Evolutionary conservation across 2,797 vertebrate genomes (phyloP).

Genomic region (Thunnus albacares): DNA sequence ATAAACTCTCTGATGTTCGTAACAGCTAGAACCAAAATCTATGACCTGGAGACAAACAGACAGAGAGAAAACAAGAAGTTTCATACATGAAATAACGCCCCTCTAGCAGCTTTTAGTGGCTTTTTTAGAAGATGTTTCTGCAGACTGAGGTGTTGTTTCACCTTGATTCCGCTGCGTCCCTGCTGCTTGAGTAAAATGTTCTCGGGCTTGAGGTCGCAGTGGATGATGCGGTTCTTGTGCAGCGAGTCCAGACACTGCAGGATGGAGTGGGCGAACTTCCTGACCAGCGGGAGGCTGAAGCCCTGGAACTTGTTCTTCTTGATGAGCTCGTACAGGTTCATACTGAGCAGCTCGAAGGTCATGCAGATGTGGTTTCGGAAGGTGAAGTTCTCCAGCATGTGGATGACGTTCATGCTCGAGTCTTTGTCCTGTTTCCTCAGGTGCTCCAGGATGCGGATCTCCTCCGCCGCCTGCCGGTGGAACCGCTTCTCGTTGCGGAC

Average conservation of each 20-base stretch:
- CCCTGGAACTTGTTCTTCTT: constrained; percentile 99
- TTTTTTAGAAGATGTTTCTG: too few relatives aligned
- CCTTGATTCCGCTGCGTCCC: constrained; percentile 98
- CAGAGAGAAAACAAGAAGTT: neutral
- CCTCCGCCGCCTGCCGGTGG: constrained; percentile 98
- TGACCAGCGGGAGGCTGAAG: constrained; percentile 98
- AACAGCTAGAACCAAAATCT: constrained; percentile 99
- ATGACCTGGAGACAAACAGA: constrained; percentile 86
- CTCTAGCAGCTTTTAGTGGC: neutral
- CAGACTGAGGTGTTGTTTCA: neutral
- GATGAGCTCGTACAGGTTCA: constrained; percentile 99
- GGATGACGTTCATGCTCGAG: constrained; percentile 98
- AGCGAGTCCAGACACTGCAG: constrained; percentile 97
- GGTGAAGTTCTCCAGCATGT: constrained; percentile 99
- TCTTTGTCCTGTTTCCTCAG: constrained; percentile 98
- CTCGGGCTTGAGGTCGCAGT: constrained; percentile 99
- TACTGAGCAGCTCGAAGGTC: constrained; percentile 99
- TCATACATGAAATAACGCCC: neutral
- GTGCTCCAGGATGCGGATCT: constrained; percentile 98
- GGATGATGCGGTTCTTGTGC: constrained; percentile 99
- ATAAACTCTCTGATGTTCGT: constrained; percentile 98
- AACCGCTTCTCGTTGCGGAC: constrained; percentile 99
- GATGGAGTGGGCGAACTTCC: constrained; percentile 99
- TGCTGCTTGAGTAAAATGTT: constrained; percentile 99
- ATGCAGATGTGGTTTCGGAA: constrained; percentile 99